Conservation (phyloP, 2,888 invertebrate species). For the Diplolepis rosae region DNA sequence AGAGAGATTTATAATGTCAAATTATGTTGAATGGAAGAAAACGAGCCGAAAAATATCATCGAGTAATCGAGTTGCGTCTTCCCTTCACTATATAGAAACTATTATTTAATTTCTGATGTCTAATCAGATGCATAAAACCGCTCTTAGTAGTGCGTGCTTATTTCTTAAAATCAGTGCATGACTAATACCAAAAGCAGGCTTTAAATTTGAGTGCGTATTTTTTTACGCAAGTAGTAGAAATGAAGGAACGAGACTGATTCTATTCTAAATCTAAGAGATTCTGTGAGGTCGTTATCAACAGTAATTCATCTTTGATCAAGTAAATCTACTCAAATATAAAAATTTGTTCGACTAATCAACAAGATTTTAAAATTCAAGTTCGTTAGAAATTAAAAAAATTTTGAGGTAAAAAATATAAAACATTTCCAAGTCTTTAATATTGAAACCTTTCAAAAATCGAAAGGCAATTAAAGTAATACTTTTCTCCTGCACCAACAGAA, state of each 20-base stretch:
- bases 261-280: not conserved
- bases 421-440: too few species aligned
- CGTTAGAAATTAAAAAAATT: not conserved
- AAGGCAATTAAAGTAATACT: not conserved
- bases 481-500: too few species aligned
- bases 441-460: not conserved
- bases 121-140: not conserved
- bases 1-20: conserved; percentile 56
- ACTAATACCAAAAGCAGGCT: conserved; percentile 31
- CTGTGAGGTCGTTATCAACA: too few species aligned
- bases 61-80: conserved; percentile 20
- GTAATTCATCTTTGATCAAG: too few species aligned
- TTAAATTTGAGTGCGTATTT: conserved; percentile 5
- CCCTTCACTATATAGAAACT: not conserved
- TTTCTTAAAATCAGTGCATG: conserved; percentile 20
- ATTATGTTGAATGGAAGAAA: conserved; percentile 33
- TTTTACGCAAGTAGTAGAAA: not conserved
- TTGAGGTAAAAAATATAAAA: not conserved
- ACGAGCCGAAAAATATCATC: conserved; percentile 11
- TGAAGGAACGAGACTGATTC: not conserved
- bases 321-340: not conserved
- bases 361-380: not conserved
- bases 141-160: conserved; percentile 26
- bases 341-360: not conserved
- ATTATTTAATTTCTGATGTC: not conserved